phyloP scores from a whole-genome alignment of 2,888 invertebrate species.

The Panopea generosa region DNA sequence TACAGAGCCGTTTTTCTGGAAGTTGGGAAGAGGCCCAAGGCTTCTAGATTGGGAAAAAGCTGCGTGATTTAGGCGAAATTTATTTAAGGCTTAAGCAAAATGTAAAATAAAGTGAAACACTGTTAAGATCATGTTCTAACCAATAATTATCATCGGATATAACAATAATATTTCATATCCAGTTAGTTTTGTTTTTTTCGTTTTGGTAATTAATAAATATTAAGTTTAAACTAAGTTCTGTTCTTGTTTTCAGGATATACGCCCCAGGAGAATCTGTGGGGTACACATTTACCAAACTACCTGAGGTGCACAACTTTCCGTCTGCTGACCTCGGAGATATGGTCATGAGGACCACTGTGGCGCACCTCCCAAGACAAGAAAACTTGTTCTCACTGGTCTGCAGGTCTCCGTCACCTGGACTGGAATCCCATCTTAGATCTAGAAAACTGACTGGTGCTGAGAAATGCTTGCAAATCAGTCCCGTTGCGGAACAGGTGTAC shows the following conservation, averaged over 20 bases:
- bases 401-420: slow-evolving; percentile 30
- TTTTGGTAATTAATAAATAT: too few relatives aligned
- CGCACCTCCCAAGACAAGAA: slow-evolving; percentile 74
- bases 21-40: too few relatives aligned
- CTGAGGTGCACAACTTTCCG: slow-evolving; percentile 82
- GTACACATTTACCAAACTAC: slow-evolving; percentile 85
- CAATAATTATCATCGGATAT: too few relatives aligned
- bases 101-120: too few relatives aligned
- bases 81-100: too few relatives aligned
- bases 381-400: slow-evolving; percentile 59
- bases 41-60: too few relatives aligned
- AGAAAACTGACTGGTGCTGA: background rate
- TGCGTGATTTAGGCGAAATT: too few relatives aligned
- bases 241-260: slow-evolving; percentile 85
- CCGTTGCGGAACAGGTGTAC: background rate
- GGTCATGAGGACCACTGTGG: slow-evolving; percentile 87
- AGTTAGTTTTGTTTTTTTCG: too few relatives aligned
- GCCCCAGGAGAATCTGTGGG: slow-evolving; percentile 89
- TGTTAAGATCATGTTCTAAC: too few relatives aligned
- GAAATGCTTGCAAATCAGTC: background rate
- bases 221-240: background rate
- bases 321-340: slow-evolving; percentile 64
- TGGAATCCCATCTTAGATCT: slow-evolving; percentile 31
- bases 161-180: too few relatives aligned
- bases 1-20: too few relatives aligned